Evolutionary conservation across 35 echinoderm and acorn worm species (phyloP).

Genomic region (Stichopus chloronotus): DNA sequence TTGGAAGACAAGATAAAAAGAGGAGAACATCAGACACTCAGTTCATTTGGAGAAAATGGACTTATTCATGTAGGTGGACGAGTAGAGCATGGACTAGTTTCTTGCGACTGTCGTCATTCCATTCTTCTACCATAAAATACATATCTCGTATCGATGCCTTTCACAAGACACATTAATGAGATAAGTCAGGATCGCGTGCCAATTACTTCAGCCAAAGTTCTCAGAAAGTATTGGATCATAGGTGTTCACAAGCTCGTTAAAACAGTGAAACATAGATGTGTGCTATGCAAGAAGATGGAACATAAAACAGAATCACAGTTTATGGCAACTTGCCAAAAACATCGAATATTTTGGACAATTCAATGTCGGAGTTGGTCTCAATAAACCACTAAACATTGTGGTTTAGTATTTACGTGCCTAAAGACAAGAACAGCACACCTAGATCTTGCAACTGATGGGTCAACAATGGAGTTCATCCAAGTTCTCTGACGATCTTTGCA

Average conservation of each 20-base stretch:
- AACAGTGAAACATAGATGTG: too few relatives aligned
- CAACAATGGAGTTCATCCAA: constrained; percentile 74
- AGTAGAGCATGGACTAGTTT: too few relatives aligned
- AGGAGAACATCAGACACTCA: too few relatives aligned
- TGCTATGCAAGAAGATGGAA: constrained; percentile 42
- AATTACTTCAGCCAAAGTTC: constrained; percentile 44
- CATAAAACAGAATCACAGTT: constrained; percentile 60
- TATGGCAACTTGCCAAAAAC: constrained; percentile 61
- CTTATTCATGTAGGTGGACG: too few relatives aligned
- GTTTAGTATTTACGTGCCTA: constrained; percentile 70
- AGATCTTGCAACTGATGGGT: constrained; percentile 63
- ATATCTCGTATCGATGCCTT: constrained; percentile 32
- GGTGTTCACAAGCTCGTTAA: constrained; percentile 22
- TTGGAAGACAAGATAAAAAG: too few relatives aligned
- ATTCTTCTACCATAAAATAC: constrained; percentile 18
- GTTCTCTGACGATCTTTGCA: constrained; percentile 56
- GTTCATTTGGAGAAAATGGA: too few relatives aligned
- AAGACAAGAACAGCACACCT: constrained; percentile 62
- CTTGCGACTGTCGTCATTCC: constrained; percentile 21
- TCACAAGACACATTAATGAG: constrained; percentile 44
- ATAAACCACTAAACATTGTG: constrained; percentile 64
- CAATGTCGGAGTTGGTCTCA: constrained; percentile 20
- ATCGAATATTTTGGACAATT: constrained; percentile 65
- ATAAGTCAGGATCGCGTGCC: constrained; percentile 36
- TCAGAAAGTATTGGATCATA: constrained; percentile 45